These are phyloP conservation scores for Drepana arcuata DNA, from an alignment of 1,140 invertebrate genomes.

Conservation along the genomic window DNA sequence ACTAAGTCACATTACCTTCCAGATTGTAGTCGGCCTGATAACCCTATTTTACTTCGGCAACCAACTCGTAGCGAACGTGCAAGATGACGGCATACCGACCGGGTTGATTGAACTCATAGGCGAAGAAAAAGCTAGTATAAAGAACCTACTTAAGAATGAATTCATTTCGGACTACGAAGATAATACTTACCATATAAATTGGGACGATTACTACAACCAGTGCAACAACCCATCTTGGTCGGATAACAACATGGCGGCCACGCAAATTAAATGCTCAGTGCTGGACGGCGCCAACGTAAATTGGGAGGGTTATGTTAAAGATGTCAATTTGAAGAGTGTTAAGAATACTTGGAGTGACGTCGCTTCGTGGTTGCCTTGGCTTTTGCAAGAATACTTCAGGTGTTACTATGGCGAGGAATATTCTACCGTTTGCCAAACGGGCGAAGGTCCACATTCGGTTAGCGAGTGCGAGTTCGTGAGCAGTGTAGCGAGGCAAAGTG, in stretches of 20 bases:
- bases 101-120: conserved; percentile 45
- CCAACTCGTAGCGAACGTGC: conserved; percentile 40
- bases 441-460: conserved; percentile 49
- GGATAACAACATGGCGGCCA: conserved; percentile 76
- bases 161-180: conserved; percentile 48
- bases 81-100: conserved; percentile 49
- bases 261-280: conserved; percentile 79
- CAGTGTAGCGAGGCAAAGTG: conserved; percentile 66
- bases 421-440: conserved; percentile 64
- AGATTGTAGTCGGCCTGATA: conserved; percentile 46
- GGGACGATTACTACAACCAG: conserved; percentile 81
- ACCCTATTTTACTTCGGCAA: conserved; percentile 51
- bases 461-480: conserved; percentile 72
- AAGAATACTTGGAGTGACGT: conserved; percentile 75
- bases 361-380: conserved; percentile 74
- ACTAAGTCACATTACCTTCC: too few species aligned
- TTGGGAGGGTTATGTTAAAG: conserved; percentile 73
- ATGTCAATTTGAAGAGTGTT: conserved; percentile 76
- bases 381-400: conserved; percentile 73
- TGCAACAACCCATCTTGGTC: conserved; percentile 80
- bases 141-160: conserved; percentile 53
- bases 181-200: conserved; percentile 56
- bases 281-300: conserved; percentile 72
- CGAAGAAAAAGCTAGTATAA: conserved; percentile 46
- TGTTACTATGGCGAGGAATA: conserved; percentile 81